Percentiles rank a stretch among this genome's conserved stretches.
These are phyloP conservation scores for Ctenochaetus hawaiiensis DNA, from an alignment of 2,797 vertebrate genomes.

Conservation along the genomic window DNA sequence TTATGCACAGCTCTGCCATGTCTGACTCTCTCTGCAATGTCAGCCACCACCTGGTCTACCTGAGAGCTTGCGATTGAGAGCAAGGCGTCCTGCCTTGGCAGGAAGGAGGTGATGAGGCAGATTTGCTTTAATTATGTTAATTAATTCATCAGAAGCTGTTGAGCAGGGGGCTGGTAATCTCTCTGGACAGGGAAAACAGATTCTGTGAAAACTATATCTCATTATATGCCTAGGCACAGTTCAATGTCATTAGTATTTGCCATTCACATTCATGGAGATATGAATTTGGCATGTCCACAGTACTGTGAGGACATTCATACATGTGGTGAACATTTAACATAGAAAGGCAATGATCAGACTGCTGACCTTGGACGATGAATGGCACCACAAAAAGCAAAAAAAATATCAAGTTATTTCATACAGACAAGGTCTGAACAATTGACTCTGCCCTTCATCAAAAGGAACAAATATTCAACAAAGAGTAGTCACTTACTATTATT, in stretches of 20 bases:
- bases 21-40: constrained; percentile 64
- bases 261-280: constrained; percentile 56
- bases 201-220: constrained; percentile 76
- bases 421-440: constrained; percentile 54
- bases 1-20: constrained; percentile 19
- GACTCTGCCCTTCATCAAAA: constrained; percentile 62
- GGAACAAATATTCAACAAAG: constrained; percentile 66
- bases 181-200: constrained; percentile 69
- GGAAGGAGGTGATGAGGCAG: constrained; percentile 70
- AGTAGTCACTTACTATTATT: constrained; percentile 62
- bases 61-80: constrained; percentile 43
- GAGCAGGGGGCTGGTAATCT: constrained; percentile 76
- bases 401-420: constrained; percentile 26
- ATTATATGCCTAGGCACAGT: constrained; percentile 69
- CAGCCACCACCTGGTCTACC: constrained; percentile 76
- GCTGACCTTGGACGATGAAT: constrained; percentile 55
- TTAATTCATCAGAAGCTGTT: constrained; percentile 83
- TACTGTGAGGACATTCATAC: constrained; percentile 16
- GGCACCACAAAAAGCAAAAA: constrained; percentile 20
- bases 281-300: constrained; percentile 53
- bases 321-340: constrained; percentile 35
- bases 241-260: constrained; percentile 75
- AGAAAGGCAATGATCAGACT: constrained; percentile 32
- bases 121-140: constrained; percentile 86
- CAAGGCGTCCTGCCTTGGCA: constrained; percentile 66